Base-by-base conservation (phyloP, 2,888 invertebrate species). In the Erebia epiphron region DNA sequence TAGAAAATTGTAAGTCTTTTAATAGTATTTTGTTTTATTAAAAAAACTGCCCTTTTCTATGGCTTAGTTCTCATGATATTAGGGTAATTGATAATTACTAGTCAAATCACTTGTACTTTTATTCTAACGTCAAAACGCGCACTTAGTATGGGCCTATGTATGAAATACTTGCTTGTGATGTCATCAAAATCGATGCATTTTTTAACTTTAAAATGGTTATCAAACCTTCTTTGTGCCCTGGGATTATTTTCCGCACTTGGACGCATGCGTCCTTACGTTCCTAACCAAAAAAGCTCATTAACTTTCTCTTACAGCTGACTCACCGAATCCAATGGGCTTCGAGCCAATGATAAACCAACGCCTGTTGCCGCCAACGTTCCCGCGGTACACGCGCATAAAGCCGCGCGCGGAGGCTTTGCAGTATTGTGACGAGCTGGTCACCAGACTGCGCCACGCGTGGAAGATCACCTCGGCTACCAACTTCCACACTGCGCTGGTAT, bases 351-450 rank as follows among this genome's bases (percentile, higher is more conserved):
- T 99, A 60, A 99, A 99, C 92, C 99, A 99, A 89, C 95, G 98
- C 58, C 94, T 99, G 65, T 94, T 99, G 69, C 99, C 99, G n/a
- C 99, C 99, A 0, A 99, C 99, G 18, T 99, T 99, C 94, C 99
- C 99, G 0, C 95, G 99, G 21, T 99, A 98, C 88, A 98, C 98
- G 0, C 97, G 98, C 89, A 98, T 99, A 81, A 97, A 97, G 79
- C 96, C 96, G 61, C 91, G 95, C 13, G 82, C 86, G 46, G 97
- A 97, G 83, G 97, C 98, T 50, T 86, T 98, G 73, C 94, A 95
- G 76, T 97, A 97, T 86, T 95, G 98, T 82, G 96, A 97, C 80
- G 96, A 96, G 82, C 95, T 99, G 79, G 94, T 98, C n/a, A 94
- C 95, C 56, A 94, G 98, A 73, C 94, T 98, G 66, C 96, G 97